Conservation (phyloP, 2,797 vertebrate species). For the Cephalopachus bancanus region DNA sequence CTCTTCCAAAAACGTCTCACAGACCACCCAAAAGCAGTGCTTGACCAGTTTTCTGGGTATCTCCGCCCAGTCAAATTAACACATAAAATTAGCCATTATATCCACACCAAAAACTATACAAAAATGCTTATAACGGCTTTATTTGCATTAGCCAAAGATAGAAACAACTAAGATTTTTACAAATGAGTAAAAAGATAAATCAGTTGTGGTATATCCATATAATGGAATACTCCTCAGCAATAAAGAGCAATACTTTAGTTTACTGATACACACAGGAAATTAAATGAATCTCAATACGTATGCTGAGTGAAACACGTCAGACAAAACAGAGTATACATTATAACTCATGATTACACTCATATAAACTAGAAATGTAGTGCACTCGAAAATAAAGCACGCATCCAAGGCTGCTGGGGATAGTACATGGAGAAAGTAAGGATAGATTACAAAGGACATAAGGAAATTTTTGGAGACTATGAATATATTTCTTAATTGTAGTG, state of each 20-base stretch:
- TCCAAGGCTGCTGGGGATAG: neutral
- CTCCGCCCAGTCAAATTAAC: neutral
- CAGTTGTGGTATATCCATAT: neutral
- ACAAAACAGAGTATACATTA: neutral
- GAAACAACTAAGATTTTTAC: neutral
- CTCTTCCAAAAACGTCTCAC: neutral
- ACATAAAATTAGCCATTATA: neutral
- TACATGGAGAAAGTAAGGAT: neutral
- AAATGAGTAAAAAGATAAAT: neutral
- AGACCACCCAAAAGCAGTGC: neutral
- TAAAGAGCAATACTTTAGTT: neutral
- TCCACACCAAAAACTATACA: neutral
- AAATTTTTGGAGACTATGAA: neutral
- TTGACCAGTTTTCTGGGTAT: neutral
- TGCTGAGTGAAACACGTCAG: neutral
- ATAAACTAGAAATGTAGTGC: neutral
- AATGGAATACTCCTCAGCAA: neutral
- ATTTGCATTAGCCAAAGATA: neutral
- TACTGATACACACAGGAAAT: neutral
- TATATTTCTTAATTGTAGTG: neutral
- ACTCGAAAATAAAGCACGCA: neutral
- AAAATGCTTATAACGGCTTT: neutral
- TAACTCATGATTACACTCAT: neutral
- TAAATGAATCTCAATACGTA: neutral
- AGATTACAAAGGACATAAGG: neutral